Conservation (phyloP, 1,140 invertebrate species). For the Ostrea denselamellosa region DNA sequence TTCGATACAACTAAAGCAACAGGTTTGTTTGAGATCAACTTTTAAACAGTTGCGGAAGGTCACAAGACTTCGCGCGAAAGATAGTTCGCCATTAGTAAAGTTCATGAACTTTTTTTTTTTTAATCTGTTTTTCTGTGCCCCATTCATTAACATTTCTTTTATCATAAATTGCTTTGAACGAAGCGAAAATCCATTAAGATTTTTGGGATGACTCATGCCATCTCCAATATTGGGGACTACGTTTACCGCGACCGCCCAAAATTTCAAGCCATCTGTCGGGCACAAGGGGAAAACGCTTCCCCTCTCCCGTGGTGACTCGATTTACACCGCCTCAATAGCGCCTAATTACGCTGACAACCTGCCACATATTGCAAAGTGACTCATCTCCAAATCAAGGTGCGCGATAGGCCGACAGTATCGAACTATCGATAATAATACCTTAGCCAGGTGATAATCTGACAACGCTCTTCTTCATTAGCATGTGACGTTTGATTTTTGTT, state of each 20-base stretch:
- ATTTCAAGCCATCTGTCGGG: constrained; percentile 10
- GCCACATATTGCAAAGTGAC: constrained; percentile 32
- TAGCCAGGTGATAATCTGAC: constrained; percentile 31
- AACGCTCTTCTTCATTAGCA: constrained; percentile 19
- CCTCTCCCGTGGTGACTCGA: background rate
- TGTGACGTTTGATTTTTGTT: constrained; percentile 11
- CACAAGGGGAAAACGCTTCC: constrained; percentile 16
- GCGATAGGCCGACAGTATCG: constrained; percentile 23
- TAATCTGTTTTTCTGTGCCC: background rate
- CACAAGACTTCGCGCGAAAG: constrained; percentile 15
- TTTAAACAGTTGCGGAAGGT: background rate
- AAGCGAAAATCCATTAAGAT: background rate
- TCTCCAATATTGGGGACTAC: background rate
- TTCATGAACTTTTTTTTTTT: constrained; percentile 31
- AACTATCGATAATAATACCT: constrained; percentile 18
- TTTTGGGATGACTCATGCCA: constrained; percentile 1
- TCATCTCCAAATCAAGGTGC: constrained; percentile 20
- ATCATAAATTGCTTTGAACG: background rate
- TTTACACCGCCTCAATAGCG: constrained; percentile 7
- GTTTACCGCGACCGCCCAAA: constrained; percentile 8
- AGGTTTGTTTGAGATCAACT: background rate
- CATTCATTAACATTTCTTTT: constrained; percentile 12
- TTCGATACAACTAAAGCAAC: constrained; percentile 20
- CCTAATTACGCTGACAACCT: constrained; percentile 27
- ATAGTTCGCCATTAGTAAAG: constrained; percentile 3